Conservation (phyloP, 2,113 vertebrate species). For the Leptocoma aspasia region DNA sequence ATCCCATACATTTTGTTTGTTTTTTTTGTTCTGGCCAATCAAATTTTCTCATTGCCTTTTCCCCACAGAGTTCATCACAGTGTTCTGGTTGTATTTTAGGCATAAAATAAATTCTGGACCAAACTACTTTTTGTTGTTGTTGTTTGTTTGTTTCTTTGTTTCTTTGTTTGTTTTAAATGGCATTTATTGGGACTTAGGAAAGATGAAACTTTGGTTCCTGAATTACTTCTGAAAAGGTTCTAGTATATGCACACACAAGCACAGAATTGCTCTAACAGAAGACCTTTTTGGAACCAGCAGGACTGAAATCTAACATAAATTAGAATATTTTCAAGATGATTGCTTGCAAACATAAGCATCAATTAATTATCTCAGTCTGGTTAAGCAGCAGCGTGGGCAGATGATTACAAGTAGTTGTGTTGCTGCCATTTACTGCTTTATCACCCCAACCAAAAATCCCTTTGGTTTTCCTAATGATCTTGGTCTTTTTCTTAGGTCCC, state of each 20-base stretch:
- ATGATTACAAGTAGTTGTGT: neutral
- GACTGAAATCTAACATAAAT: neutral
- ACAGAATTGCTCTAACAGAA: neutral
- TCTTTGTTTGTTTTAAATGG: neutral
- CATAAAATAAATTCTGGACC: neutral
- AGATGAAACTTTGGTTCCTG: neutral
- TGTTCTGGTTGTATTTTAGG: neutral
- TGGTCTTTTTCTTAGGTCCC: neutral
- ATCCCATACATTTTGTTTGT: neutral
- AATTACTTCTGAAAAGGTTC: neutral
- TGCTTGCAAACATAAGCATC: constrained; percentile 16
- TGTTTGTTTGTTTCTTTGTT: neutral
- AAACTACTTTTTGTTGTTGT: neutral
- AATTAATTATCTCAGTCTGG: constrained; percentile 19
- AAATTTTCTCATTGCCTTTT: neutral
- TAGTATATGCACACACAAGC: neutral
- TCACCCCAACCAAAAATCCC: neutral
- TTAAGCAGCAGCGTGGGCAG: neutral
- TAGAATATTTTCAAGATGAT: neutral
- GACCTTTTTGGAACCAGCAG: neutral
- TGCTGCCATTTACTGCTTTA: neutral
- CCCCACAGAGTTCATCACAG: neutral
- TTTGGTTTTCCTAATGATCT: neutral
- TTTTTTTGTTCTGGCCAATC: neutral
- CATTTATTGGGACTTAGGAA: neutral